phyloP scores from a whole-genome alignment of 1,140 invertebrate species.

The Drosophila melanica region DNA sequence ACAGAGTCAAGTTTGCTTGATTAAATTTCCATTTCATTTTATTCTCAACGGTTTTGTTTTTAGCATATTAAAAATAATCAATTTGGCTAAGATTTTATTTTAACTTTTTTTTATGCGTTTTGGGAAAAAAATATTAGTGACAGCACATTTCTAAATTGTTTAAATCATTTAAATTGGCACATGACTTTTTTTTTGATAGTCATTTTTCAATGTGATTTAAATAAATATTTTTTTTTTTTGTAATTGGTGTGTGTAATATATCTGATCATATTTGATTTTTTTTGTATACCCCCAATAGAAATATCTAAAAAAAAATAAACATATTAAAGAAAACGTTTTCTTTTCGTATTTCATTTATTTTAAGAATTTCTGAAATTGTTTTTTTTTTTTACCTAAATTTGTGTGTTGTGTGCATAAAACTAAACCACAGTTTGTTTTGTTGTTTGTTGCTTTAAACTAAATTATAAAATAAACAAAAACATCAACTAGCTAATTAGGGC shows the following conservation, averaged over 20 bases:
- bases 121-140: not conserved
- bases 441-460: constrained; percentile 53
- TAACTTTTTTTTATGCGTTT: not conserved
- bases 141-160: too few species aligned
- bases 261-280: too few species aligned
- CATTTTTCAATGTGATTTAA: constrained; percentile 3
- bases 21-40: not conserved
- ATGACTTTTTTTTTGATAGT: not conserved
- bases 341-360: constrained; percentile 21
- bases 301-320: not conserved
- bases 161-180: too few species aligned
- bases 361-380: not conserved
- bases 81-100: not conserved
- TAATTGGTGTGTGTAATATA: too few species aligned
- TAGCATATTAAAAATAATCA: not conserved
- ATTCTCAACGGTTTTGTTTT: not conserved
- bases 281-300: not conserved
- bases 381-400: constrained; percentile 49
- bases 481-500: constrained; percentile 46
- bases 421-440: constrained; percentile 83
- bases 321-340: constrained; percentile 25
- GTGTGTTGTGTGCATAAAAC: constrained; percentile 65
- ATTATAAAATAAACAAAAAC: constrained; percentile 56
- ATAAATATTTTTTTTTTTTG: not conserved
- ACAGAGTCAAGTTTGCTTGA: not conserved